A percentile compares a stretch with the other conserved stretches of the same genome.
These are phyloP conservation scores for Rana temporaria DNA, from an alignment of 2,113 vertebrate genomes.

Conservation along the genomic window DNA sequence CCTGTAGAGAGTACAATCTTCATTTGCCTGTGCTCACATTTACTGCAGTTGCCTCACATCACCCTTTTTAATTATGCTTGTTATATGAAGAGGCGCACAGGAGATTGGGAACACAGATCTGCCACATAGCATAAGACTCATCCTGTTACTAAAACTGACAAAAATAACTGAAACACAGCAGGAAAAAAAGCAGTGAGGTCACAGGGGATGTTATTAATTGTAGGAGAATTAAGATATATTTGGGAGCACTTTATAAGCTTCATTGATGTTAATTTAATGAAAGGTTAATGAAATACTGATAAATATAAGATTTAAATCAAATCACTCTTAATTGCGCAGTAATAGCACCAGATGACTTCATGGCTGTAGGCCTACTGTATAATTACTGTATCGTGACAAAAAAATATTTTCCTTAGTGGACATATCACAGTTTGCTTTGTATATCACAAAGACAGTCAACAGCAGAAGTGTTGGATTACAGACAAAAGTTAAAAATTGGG, in stretches of 20 bases:
- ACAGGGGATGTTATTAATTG: constrained; percentile 20
- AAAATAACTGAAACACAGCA: neutral
- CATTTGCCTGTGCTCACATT: no score
- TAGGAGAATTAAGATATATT: constrained; percentile 24
- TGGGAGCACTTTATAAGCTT: constrained; percentile 27
- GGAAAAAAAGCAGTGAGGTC: neutral
- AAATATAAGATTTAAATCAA: constrained; percentile 27
- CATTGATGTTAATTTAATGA: constrained; percentile 23
- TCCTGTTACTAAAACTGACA: neutral
- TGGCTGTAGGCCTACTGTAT: neutral
- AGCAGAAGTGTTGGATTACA: no score
- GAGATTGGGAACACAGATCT: neutral
- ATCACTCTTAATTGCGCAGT: constrained; percentile 26
- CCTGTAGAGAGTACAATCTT: no score
- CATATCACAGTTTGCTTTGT: neutral
- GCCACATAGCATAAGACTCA: neutral
- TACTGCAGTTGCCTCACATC: no score
- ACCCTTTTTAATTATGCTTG: neutral
- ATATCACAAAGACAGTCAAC: no score
- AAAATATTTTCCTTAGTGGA: neutral
- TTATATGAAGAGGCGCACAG: neutral
- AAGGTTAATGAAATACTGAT: constrained; percentile 41
- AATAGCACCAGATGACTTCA: constrained; percentile 11
- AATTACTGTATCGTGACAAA: neutral
- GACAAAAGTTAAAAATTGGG: no score